Conservation (phyloP, 2,888 invertebrate species). For the Diloba caeruleocephala region DNA sequence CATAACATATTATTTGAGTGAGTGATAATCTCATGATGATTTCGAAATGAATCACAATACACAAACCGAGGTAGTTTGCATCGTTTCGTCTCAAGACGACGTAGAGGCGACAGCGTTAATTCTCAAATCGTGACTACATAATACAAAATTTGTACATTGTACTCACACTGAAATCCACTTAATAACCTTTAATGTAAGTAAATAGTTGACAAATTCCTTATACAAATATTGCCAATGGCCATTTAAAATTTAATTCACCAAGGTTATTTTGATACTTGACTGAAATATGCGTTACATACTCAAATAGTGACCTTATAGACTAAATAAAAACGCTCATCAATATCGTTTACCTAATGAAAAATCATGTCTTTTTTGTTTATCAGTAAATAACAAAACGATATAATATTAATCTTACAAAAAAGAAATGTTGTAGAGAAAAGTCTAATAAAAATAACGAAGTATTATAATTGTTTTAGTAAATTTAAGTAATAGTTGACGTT, state of each 20-base stretch:
- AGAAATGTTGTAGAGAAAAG: neutral
- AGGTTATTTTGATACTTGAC: conserved; percentile 12
- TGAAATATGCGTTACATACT: conserved; percentile 11
- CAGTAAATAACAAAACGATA: too few species aligned
- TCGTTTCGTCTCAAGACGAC: conserved; percentile 13
- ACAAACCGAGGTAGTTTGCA: conserved; percentile 25
- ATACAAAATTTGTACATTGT: conserved; percentile 52
- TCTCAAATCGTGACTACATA: conserved; percentile 55
- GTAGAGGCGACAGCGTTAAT: conserved; percentile 41
- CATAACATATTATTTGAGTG: conserved; percentile 21
- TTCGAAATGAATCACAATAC: conserved; percentile 31
- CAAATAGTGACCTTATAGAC: conserved; percentile 15
- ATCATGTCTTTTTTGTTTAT: neutral
- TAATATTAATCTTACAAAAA: too few species aligned
- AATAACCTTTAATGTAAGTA: conserved; percentile 47
- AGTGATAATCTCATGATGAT: conserved; percentile 22
- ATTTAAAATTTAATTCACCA: conserved; percentile 21
- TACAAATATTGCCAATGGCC: conserved; percentile 25
- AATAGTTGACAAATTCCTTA: conserved; percentile 30
- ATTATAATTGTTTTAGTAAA: conserved; percentile 1
- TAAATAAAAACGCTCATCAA: conserved; percentile 1
- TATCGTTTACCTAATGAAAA: conserved; percentile 15
- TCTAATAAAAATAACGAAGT: neutral
- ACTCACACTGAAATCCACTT: conserved; percentile 50
- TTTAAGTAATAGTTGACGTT: conserved; percentile 13